These are phyloP conservation scores for Reticulitermes speratus DNA, from an alignment of 1,140 invertebrate genomes.

Conservation along the genomic window DNA sequence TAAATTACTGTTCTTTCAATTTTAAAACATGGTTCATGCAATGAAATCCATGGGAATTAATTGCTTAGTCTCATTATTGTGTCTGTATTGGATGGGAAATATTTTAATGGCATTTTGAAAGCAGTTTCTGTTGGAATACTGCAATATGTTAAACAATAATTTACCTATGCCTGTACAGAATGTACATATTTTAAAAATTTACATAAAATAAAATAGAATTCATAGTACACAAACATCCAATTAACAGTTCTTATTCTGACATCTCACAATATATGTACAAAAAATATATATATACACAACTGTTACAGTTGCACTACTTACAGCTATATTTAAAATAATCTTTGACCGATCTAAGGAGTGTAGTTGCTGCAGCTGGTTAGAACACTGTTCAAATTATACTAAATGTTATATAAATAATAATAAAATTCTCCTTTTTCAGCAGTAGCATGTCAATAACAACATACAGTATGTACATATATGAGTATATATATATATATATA, in stretches of 20 bases:
- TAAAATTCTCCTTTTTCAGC: not conserved
- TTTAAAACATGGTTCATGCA: not conserved
- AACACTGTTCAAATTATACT: not conserved
- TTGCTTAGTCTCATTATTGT: not conserved
- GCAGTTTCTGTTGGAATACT: not conserved
- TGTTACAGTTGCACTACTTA: not conserved
- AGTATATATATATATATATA: no score
- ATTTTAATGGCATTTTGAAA: conserved; percentile 10
- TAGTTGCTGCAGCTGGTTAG: not conserved
- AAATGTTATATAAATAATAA: not conserved
- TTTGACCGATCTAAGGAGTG: not conserved
- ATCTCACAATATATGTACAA: conserved; percentile 9
- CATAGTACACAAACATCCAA: not conserved
- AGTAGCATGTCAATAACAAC: not conserved
- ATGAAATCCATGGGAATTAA: not conserved
- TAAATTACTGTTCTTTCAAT: not conserved
- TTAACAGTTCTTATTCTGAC: not conserved
- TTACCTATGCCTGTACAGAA: not conserved
- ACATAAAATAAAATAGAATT: conserved; percentile 6
- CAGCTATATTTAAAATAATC: conserved; percentile 16
- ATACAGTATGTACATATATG: not conserved
- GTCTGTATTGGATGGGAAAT: conserved; percentile 1
- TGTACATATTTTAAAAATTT: not conserved
- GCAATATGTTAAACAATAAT: not conserved
- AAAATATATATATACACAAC: not conserved